Evolutionary conservation across 2,888 invertebrate genomes (phyloP).

Genomic region (Myopa tessellatipennis): DNA sequence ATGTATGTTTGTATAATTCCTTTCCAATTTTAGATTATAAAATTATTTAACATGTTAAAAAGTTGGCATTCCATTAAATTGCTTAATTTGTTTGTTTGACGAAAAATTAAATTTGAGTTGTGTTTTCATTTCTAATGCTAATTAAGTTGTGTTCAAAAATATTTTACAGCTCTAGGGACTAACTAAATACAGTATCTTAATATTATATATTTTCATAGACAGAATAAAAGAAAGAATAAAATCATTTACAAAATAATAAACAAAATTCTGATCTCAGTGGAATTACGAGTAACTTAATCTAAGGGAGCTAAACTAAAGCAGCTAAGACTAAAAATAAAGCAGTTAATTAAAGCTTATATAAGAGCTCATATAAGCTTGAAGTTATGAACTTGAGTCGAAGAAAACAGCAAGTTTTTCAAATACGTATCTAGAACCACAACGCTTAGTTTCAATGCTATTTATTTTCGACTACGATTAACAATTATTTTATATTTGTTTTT

Average conservation of each 20-base stretch:
- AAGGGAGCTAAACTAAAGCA: neutral
- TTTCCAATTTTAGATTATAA: neutral
- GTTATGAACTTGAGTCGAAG: neutral
- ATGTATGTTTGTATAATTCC: neutral
- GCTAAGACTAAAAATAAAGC: neutral
- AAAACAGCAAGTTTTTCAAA: neutral
- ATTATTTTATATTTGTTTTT: no score
- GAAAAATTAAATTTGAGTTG: no score
- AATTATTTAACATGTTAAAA: neutral
- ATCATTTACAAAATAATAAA: slow-evolving; percentile 3
- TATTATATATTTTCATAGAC: no score
- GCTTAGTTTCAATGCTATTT: neutral
- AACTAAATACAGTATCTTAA: slow-evolving; percentile 13
- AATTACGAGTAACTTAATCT: neutral
- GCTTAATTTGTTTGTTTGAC: no score
- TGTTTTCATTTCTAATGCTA: no score
- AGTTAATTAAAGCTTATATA: neutral
- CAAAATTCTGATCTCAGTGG: neutral
- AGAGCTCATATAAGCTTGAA: neutral
- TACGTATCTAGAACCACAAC: neutral
- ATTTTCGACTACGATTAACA: no score
- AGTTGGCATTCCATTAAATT: no score
- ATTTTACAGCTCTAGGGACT: slow-evolving; percentile 16
- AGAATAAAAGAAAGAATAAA: neutral
- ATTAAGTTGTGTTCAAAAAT: neutral